Evolutionary conservation across 2,888 invertebrate genomes (phyloP).

Genomic region (Spilosoma lubricipeda): DNA sequence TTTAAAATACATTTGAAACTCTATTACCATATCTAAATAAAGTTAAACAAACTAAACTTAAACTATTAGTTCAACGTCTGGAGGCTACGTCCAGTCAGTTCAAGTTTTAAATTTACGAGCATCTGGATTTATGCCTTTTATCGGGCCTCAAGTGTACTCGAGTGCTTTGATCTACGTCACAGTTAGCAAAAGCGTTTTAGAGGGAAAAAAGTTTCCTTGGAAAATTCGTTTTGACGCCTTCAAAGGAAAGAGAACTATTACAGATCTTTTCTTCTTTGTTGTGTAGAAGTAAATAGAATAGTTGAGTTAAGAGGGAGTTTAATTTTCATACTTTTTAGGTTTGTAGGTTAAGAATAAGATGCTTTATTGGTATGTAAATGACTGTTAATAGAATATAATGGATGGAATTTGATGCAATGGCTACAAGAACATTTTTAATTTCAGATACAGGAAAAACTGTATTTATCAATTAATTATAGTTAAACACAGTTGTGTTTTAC

Average conservation of each 20-base stretch:
- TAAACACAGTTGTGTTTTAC: too few species aligned
- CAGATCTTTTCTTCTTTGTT: constrained; percentile 52
- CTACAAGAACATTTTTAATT: too few species aligned
- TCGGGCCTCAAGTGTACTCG: constrained; percentile 58
- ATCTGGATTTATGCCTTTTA: constrained; percentile 49
- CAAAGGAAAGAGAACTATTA: constrained; percentile 57
- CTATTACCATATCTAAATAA: constrained; percentile 13
- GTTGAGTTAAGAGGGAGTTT: constrained; percentile 43
- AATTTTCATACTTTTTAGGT: constrained; percentile 36
- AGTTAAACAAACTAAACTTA: constrained; percentile 17
- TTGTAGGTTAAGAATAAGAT: constrained; percentile 25
- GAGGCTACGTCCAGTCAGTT: constrained; percentile 21
- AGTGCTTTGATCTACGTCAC: constrained; percentile 66
- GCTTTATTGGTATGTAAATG: not conserved
- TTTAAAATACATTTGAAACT: constrained; percentile 8
- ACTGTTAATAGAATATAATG: not conserved
- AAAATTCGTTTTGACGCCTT: constrained; percentile 63
- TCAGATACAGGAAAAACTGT: too few species aligned
- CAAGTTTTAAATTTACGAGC: constrained; percentile 48
- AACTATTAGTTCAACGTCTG: constrained; percentile 35
- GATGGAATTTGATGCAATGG: too few species aligned
- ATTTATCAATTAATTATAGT: too few species aligned
- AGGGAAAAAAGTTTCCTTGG: constrained; percentile 57
- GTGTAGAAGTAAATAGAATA: constrained; percentile 50
- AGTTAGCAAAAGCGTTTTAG: constrained; percentile 64